Conservation (phyloP, 64 coral and sea anemone species). For the Actinia tenebrosa region DNA sequence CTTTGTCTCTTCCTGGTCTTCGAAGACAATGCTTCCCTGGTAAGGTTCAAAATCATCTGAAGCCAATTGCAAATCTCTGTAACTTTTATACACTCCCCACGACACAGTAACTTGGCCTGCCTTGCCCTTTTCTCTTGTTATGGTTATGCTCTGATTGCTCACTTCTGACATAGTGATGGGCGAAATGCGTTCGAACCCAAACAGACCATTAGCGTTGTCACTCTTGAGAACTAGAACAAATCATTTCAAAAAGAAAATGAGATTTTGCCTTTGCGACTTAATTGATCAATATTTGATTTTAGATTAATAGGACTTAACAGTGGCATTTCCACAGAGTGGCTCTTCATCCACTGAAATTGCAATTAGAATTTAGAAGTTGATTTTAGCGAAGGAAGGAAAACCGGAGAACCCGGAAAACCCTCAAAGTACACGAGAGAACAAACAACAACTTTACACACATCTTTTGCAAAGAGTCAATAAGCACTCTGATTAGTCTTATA, state of each 20-base stretch:
- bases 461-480: too few relatives aligned
- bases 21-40: slow-evolving; percentile 50
- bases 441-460: too few relatives aligned
- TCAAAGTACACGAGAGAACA: too few relatives aligned
- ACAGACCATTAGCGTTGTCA: slow-evolving; percentile 97
- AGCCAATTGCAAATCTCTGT: slow-evolving; percentile 37
- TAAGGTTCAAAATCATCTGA: slow-evolving; percentile 60
- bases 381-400: too few relatives aligned
- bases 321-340: too few relatives aligned
- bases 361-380: too few relatives aligned
- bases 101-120: slow-evolving; percentile 48
- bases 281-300: too few relatives aligned
- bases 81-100: slow-evolving; percentile 67
- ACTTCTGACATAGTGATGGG: slow-evolving; percentile 45
- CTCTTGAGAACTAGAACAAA: slow-evolving; percentile 77
- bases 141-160: slow-evolving; percentile 41
- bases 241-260: not conserved
- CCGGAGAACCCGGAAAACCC: too few relatives aligned
- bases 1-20: slow-evolving; percentile 40
- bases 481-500: too few relatives aligned
- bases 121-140: slow-evolving; percentile 47
- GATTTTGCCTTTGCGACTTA: not conserved
- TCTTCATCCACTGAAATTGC: too few relatives aligned
- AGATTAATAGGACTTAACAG: too few relatives aligned
- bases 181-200: slow-evolving; percentile 48